Conservation (phyloP, 2,888 invertebrate species). For the Rhingia campestris region DNA sequence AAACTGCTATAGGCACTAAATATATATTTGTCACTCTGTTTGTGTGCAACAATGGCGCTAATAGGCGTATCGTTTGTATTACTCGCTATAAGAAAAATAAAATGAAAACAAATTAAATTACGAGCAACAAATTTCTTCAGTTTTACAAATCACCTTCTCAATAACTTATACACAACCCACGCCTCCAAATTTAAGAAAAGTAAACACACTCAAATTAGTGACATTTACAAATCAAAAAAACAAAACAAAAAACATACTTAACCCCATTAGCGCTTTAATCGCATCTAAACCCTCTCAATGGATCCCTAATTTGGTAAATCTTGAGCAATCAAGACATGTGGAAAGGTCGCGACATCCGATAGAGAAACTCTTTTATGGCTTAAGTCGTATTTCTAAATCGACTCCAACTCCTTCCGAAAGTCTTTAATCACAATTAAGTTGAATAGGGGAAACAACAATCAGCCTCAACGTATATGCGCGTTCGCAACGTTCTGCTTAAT, state of each 20-base stretch:
- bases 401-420: neutral
- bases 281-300: slow-evolving; percentile 11
- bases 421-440: neutral
- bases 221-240: slow-evolving; percentile 8
- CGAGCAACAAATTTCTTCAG: neutral
- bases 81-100: no score
- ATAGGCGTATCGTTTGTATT: no score
- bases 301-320: slow-evolving; percentile 15
- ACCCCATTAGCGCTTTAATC: slow-evolving; percentile 25
- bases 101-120: no score
- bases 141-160: neutral
- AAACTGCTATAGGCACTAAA: no score
- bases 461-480: neutral
- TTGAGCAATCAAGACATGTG: slow-evolving; percentile 28
- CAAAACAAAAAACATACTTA: slow-evolving; percentile 12
- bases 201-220: neutral
- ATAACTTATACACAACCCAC: slow-evolving; percentile 9
- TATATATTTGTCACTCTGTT: no score
- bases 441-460: slow-evolving; percentile 14
- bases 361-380: slow-evolving; percentile 6
- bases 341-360: slow-evolving; percentile 43
- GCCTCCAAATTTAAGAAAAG: slow-evolving; percentile 7
- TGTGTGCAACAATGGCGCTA: no score
- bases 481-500: neutral
- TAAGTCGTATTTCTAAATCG: slow-evolving; percentile 10